Percentiles rank a stretch among this genome's conserved stretches.
Evolutionary conservation across 2,797 vertebrate species (phyloP).

Genomic region (Stomatorhinus walkeri): DNA sequence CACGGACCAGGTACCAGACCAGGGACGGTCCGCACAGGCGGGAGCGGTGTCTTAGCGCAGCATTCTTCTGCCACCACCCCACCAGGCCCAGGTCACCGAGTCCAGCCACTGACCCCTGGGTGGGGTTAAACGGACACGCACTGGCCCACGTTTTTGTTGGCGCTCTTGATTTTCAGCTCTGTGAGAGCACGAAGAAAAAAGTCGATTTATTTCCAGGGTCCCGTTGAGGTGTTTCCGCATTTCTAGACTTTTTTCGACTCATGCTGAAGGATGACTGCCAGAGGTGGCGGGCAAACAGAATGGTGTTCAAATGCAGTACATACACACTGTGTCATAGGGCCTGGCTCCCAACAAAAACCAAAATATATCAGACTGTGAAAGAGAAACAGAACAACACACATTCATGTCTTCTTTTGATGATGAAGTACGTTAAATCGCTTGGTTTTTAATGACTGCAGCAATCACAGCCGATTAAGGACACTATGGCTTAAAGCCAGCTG

Average conservation of each 20-base stretch:
- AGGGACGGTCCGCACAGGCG: background rate
- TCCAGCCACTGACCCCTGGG: background rate
- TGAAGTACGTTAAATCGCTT: background rate
- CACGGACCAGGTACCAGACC: background rate
- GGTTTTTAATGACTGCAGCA: background rate
- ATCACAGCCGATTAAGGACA: background rate
- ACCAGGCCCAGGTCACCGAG: background rate
- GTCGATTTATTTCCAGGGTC: background rate
- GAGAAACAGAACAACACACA: background rate
- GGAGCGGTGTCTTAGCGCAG: background rate
- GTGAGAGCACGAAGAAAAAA: background rate
- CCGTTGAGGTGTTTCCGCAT: background rate
- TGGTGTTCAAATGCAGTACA: background rate
- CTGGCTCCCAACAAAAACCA: background rate
- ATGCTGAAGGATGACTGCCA: background rate
- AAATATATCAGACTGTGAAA: conserved; percentile 12
- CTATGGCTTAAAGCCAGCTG: background rate
- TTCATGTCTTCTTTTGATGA: background rate
- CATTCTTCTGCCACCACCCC: background rate
- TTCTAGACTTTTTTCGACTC: background rate
- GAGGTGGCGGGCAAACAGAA: background rate
- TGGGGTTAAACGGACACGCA: background rate
- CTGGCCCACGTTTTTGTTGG: background rate
- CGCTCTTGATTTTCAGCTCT: background rate
- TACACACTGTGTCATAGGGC: background rate